Evolutionary conservation across 30 jellyfish, hydroid and myxozoan species (phyloP), one percentile per base, ranked within the genome.

Genomic region (Clytia hemisphaerica): DNA sequence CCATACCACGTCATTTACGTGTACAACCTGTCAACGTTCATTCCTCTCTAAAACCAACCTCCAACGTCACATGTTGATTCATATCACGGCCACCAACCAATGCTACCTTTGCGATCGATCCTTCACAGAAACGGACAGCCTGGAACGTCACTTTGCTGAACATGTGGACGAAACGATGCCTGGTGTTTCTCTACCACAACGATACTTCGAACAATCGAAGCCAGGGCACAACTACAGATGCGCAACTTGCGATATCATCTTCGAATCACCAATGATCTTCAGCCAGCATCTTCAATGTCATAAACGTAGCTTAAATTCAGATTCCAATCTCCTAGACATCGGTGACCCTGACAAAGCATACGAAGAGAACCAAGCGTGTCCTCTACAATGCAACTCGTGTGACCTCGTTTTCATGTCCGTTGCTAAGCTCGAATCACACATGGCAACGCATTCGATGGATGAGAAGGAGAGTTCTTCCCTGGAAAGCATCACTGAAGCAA

Each of bases 251-350:
- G 78, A 37, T 25, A 65, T 65, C 37, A 16, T 36, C 14, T 65
- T 65, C 63, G 78, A 65, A 24, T 36, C 61, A 16, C 78, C 78
- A 6, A 65, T 65, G 27, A 37, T 65, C n/a, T 65, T 32, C 67
- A 65, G 63, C 0, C 78, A 65, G 37, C 78, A 65, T 45, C 67
- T 65, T 16, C 78, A 65, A n/a, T 65, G 78, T 26, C 78, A 65
- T 45, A 66, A 65, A 45, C 37, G 78, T 35, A 67, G 69, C 34
- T 65, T 65, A 1, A 0, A 66, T 9, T 22, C 76, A 6, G 78
- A 65, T 33, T 30, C 61, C 12, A 24, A 66, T 2, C 78, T 35
- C 2, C 6, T 48, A 19, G 67, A 37, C 25, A 10, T 65, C 18
- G 44, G 19, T 12, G 78, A 65, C 37, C 25, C 30, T 45, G 30